These are phyloP conservation scores for Nesometra sesokonis DNA, from an alignment of 35 echinoderm and acorn worm genomes.

Conservation along the genomic window DNA sequence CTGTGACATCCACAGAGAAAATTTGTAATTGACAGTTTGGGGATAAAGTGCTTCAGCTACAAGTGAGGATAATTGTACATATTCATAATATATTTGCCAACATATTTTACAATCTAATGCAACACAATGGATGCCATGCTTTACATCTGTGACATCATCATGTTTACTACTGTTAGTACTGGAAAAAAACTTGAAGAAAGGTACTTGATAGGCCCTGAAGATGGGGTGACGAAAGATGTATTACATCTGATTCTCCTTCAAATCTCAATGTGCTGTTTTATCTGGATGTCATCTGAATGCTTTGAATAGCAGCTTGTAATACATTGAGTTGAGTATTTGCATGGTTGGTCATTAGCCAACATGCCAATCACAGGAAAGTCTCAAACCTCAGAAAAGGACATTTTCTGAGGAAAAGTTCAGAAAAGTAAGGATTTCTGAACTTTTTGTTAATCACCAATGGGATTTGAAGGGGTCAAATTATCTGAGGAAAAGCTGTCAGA, in stretches of 20 bases:
- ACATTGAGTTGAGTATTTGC: slow-evolving; percentile 23
- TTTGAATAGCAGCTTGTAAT: slow-evolving; percentile 1
- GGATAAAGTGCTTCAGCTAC: not conserved
- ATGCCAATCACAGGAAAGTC: no score
- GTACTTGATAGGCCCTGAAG: not conserved
- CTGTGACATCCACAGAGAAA: no score
- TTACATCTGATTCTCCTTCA: not conserved
- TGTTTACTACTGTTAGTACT: not conserved
- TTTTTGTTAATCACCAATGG: no score
- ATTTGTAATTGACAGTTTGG: no score
- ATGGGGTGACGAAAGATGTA: slow-evolving; percentile 2
- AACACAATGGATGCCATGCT: slow-evolving; percentile 1
- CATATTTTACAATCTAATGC: slow-evolving; percentile 2
- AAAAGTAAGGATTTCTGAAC: no score
- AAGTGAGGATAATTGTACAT: slow-evolving; percentile 1
- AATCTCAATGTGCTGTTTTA: slow-evolving; percentile 5
- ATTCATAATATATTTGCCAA: slow-evolving; percentile 1
- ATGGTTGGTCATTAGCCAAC: not conserved
- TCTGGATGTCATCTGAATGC: not conserved
- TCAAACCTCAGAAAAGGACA: no score
- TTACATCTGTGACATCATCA: no score
- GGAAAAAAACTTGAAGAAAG: not conserved
- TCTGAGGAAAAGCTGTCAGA: no score
- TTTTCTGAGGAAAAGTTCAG: no score
- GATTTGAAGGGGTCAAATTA: no score